These are phyloP conservation scores for Fundulus diaphanus DNA, from an alignment of 2,797 vertebrate genomes.

Conservation along the genomic window DNA sequence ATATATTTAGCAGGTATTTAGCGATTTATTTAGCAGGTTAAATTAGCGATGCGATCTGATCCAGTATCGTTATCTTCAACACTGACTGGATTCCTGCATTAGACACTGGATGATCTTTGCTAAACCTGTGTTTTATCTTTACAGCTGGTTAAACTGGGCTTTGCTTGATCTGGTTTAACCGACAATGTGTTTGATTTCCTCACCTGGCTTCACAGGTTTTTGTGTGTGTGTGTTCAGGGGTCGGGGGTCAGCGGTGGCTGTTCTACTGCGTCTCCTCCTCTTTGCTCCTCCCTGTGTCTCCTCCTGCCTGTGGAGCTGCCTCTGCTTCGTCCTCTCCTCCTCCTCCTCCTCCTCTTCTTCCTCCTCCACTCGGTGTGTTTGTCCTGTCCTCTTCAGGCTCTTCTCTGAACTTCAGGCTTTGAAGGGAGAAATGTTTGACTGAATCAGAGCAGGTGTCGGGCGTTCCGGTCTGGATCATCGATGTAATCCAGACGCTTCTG, in stretches of 20 bases:
- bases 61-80: background rate
- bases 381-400: background rate
- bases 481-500: constrained; percentile 7
- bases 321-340: constrained; percentile 71
- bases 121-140: background rate
- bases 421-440: background rate
- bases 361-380: constrained; percentile 59
- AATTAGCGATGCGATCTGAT: background rate
- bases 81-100: too few relatives aligned
- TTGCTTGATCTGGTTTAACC: background rate
- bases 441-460: background rate
- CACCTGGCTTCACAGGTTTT: background rate
- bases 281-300: constrained; percentile 73
- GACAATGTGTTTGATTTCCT: background rate
- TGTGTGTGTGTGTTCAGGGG: constrained; percentile 44
- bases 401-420: background rate
- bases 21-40: background rate
- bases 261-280: constrained; percentile 56
- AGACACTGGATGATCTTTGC: too few relatives aligned
- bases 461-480: background rate
- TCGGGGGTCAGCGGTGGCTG: constrained; percentile 44
- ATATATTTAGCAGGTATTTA: too few relatives aligned
- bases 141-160: background rate
- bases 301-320: constrained; percentile 69
- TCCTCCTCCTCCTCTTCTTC: constrained; percentile 59